Evolutionary conservation across 2,888 invertebrate genomes (phyloP).

Genomic region (Brachyptera putata): DNA sequence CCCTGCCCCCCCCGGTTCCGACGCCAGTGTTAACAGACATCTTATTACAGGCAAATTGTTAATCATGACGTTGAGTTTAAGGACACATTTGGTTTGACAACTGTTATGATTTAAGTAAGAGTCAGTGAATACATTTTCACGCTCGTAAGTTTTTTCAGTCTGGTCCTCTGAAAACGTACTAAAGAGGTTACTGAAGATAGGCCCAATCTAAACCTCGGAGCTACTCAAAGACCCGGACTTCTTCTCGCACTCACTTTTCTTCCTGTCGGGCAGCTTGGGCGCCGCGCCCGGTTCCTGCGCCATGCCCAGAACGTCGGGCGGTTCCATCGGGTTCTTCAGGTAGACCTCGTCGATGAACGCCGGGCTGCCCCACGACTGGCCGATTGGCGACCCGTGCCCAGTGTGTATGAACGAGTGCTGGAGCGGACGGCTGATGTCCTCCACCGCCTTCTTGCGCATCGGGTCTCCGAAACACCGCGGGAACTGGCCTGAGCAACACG

Average conservation of each 20-base stretch:
- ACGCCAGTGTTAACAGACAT: too few relatives aligned
- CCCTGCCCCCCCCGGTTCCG: too few relatives aligned
- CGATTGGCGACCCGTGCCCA: conserved; percentile 67
- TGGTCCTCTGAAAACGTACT: too few relatives aligned
- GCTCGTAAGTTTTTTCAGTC: too few relatives aligned
- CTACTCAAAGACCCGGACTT: too few relatives aligned
- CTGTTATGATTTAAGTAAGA: too few relatives aligned
- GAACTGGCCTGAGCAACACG: conserved; percentile 58
- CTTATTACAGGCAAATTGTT: too few relatives aligned
- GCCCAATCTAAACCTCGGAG: too few relatives aligned
- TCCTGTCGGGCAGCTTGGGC: conserved; percentile 46
- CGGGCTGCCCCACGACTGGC: conserved; percentile 82
- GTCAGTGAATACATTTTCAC: too few relatives aligned
- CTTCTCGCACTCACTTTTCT: conserved; percentile 40
- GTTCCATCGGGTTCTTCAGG: conserved; percentile 69
- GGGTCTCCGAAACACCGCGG: conserved; percentile 74
- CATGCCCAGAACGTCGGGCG: conserved; percentile 58
- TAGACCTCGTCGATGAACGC: conserved; percentile 74
- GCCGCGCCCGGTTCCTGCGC: conserved; percentile 40
- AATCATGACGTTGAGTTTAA: too few relatives aligned
- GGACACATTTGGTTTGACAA: too few relatives aligned
- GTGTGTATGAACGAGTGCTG: conserved; percentile 81
- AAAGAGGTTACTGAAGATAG: too few relatives aligned
- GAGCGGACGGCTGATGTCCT: conserved; percentile 74
- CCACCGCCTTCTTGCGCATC: conserved; percentile 59